Conservation (phyloP, 2,888 invertebrate species). For the Diachrysia chrysitis region DNA sequence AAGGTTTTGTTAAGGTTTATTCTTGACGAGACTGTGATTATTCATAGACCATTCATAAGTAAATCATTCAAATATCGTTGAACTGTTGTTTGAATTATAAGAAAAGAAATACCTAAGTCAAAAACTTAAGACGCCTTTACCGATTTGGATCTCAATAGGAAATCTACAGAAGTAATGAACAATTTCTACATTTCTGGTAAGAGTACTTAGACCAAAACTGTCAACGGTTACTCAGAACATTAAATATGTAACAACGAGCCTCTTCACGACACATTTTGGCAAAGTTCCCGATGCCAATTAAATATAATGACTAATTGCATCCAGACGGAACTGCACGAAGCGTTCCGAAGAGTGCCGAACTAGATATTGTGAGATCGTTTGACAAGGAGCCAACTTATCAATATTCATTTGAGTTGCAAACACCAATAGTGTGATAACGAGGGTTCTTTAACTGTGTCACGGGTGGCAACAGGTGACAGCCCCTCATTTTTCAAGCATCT, state of each 20-base stretch:
- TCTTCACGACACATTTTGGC: slow-evolving; percentile 21
- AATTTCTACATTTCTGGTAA: not conserved
- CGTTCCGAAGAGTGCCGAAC: slow-evolving; percentile 28
- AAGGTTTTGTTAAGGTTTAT: not conserved
- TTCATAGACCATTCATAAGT: too few species aligned
- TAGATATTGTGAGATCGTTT: slow-evolving; percentile 37
- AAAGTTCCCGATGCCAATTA: slow-evolving; percentile 37
- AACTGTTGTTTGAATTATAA: too few species aligned
- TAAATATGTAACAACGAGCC: slow-evolving; percentile 1
- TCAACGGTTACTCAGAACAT: not conserved
- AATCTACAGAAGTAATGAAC: not conserved
- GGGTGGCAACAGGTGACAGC: slow-evolving; percentile 70
- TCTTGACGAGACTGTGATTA: too few species aligned
- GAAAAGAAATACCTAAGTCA: too few species aligned
- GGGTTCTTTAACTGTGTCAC: slow-evolving; percentile 46
- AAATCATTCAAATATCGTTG: too few species aligned
- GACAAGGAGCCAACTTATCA: slow-evolving; percentile 59
- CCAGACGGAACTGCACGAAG: slow-evolving; percentile 28
- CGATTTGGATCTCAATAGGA: not conserved
- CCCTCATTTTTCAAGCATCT: slow-evolving; percentile 66
- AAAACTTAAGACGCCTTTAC: too few species aligned
- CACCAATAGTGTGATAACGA: slow-evolving; percentile 55
- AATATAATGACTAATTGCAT: slow-evolving; percentile 46
- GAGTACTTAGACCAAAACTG: not conserved
- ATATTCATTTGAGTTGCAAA: slow-evolving; percentile 63